phyloP scores from a whole-genome alignment of 2,113 vertebrate species.

The Aythya baeri region DNA sequence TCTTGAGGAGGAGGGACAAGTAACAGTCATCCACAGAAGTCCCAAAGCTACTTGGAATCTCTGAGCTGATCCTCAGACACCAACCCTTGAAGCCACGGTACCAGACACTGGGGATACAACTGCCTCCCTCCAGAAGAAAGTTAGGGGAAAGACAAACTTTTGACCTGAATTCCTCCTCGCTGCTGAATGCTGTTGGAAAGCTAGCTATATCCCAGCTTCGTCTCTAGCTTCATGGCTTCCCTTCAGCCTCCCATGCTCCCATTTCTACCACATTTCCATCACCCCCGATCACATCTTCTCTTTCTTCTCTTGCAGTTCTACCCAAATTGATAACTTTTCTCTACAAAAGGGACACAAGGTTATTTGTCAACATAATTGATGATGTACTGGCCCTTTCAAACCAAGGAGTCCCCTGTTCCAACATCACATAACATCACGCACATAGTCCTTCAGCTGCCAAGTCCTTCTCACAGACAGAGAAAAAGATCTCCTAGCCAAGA shows the following conservation, averaged over 20 bases:
- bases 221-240: neutral
- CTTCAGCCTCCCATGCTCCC: neutral
- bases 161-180: neutral
- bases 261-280: neutral
- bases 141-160: neutral
- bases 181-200: neutral
- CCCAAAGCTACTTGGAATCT: neutral
- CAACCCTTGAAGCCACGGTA: neutral
- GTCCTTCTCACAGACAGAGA: neutral
- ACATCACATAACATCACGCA: constrained; percentile 35
- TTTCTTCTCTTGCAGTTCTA: neutral
- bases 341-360: constrained; percentile 12
- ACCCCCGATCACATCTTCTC: neutral
- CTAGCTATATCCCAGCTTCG: neutral
- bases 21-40: neutral
- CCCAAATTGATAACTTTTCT: neutral
- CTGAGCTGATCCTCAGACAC: neutral
- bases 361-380: neutral
- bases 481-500: constrained; percentile 46
- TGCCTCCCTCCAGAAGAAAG: neutral
- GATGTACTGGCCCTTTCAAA: constrained; percentile 40
- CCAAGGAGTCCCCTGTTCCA: constrained; percentile 39
- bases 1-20: neutral
- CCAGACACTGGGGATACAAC: neutral
- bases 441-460: constrained; percentile 19